Conservation (phyloP, 2,888 invertebrate species). For the Falcaria lacertinaria region DNA sequence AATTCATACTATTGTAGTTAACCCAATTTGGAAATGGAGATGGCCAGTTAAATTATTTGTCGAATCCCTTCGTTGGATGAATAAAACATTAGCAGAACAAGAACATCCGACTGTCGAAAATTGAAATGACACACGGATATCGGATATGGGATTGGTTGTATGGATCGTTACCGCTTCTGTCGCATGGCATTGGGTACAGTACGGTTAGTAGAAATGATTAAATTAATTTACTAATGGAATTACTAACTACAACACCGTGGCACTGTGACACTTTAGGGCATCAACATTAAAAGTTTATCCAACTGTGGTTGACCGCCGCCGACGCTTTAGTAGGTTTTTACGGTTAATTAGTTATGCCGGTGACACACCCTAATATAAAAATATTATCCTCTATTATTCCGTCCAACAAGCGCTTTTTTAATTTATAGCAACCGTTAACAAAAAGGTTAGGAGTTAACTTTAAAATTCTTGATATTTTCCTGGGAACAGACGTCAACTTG, state of each 20-base stretch:
- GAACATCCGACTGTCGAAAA: neutral
- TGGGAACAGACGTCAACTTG: no score
- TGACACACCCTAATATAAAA: constrained; percentile 36
- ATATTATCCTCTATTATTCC: constrained; percentile 26
- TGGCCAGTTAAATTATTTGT: constrained; percentile 33
- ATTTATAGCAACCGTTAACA: no score
- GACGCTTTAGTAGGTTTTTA: constrained; percentile 16
- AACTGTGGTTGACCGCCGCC: constrained; percentile 9
- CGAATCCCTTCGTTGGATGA: constrained; percentile 16
- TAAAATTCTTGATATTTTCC: no score
- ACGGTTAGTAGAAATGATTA: no score
- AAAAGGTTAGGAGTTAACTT: no score
- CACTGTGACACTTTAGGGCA: no score
- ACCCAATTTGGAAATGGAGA: constrained; percentile 33
- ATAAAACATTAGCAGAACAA: no score
- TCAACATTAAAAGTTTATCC: no score
- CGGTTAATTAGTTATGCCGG: constrained; percentile 10
- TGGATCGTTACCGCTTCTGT: neutral
- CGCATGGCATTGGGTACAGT: neutral
- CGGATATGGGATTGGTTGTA: neutral
- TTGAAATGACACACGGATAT: neutral
- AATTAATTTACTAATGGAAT: no score
- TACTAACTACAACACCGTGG: no score
- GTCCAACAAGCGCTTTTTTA: constrained; percentile 3
- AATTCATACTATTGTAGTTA: constrained; percentile 30